Evolutionary conservation across 2,888 invertebrate species (phyloP).

Genomic region (Drosophila suboccidentalis): DNA sequence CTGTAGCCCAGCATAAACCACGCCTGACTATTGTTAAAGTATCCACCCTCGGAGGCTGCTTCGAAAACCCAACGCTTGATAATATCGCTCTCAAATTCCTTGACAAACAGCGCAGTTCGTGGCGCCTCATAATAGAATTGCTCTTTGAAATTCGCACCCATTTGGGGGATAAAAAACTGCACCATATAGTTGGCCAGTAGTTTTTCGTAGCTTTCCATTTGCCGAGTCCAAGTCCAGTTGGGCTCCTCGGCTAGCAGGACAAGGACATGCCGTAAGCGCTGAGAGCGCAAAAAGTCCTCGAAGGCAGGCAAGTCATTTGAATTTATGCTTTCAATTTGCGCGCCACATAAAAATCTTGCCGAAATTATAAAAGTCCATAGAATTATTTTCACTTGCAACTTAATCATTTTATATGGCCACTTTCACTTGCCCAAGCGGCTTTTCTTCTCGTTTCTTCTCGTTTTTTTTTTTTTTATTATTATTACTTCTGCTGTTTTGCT

Average conservation of each 20-base stretch:
- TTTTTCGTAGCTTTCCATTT: slow-evolving; percentile 48
- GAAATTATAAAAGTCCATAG: slow-evolving; percentile 72
- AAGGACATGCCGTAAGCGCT: slow-evolving; percentile 78
- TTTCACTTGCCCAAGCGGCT: slow-evolving; percentile 48
- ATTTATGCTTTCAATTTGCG: slow-evolving; percentile 78
- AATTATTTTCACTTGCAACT: slow-evolving; percentile 75
- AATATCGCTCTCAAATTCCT: slow-evolving; percentile 42
- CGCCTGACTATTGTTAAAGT: slow-evolving; percentile 75
- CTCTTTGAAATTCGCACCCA: slow-evolving; percentile 52
- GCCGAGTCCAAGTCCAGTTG: slow-evolving; percentile 27
- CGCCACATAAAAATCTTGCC: slow-evolving; percentile 57
- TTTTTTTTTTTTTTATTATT: slow-evolving; percentile 1
- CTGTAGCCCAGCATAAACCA: slow-evolving; percentile 75
- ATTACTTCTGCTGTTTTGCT: slow-evolving; percentile 1
- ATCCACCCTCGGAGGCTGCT: slow-evolving; percentile 57
- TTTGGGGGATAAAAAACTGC: slow-evolving; percentile 63
- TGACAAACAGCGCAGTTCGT: slow-evolving; percentile 72
- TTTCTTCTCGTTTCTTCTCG: slow-evolving; percentile 7
- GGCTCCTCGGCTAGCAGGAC: slow-evolving; percentile 50
- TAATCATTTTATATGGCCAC: slow-evolving; percentile 74
- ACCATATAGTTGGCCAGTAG: slow-evolving; percentile 67
- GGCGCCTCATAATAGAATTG: slow-evolving; percentile 67
- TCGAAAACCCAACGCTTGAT: slow-evolving; percentile 47
- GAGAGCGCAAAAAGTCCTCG: slow-evolving; percentile 74
- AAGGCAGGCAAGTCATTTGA: slow-evolving; percentile 75